Base-by-base conservation (phyloP, 2,113 vertebrate species). In the Bubo scandiacus region DNA sequence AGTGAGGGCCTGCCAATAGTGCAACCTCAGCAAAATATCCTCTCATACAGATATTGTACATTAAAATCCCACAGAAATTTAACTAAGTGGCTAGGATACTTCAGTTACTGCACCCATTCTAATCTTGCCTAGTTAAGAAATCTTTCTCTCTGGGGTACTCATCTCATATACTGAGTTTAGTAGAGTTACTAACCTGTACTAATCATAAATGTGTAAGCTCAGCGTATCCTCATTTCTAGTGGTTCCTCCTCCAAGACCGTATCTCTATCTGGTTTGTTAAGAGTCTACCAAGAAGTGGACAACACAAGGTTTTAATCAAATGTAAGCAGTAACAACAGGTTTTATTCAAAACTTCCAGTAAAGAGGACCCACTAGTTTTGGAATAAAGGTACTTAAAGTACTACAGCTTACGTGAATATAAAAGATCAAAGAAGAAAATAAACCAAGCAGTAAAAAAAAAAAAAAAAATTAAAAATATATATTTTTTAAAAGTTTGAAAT, bases 271-370 rank as follows among this genome's bases (percentile, higher is more conserved):
- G 52, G 26, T 68, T 94, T 91, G 75, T 91, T 89, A 92, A 75
- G 65, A 90, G 43, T 58, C 63, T 86, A 71, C 92, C 67, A 95
- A 98, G 95, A 81, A 97, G 92, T 88, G 80, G 86, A 98, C 94
- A 92, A 92, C 86, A 98, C 96, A 96, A 81, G 25, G 81, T 97
- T 97, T 98, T 98, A 97, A 98, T 91, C 97, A 98, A 98, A 97
- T 89, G 95, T 97, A 97, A 98, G 97, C 98, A 98, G 97, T 99
- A 99, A 98, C 98, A 98, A 99, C 97, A 98, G 97, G 81, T 98
- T 99, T 99, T 99, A 99, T 99, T 98, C 99, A 98, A 99, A 99
- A 98, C 97, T 99, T 99, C 98, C 98, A 99, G 98, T 99, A 99
- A 98, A 99, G 98, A 98, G 98, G 98, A 98, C 98, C 98, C 98